These are phyloP conservation scores for Embidobia sp. DNA, from an alignment of 2,888 invertebrate genomes.

Conservation along the genomic window DNA sequence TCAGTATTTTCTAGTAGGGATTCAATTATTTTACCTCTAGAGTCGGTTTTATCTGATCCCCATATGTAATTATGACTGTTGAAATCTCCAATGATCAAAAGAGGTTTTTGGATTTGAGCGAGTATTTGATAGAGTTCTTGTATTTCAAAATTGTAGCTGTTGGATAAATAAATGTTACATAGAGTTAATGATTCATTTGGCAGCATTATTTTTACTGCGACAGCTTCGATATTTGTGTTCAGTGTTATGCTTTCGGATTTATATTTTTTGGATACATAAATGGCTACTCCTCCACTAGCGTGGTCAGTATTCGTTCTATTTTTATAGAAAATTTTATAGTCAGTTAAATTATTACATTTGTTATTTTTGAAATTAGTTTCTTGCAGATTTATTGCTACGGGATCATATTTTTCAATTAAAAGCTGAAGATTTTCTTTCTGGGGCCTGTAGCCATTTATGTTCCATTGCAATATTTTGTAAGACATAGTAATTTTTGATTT, in stretches of 20 bases:
- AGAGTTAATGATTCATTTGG: not conserved
- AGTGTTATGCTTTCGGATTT: slow-evolving; percentile 29
- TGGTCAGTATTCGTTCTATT: not conserved
- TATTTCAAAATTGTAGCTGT: not conserved
- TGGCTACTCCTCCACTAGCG: slow-evolving; percentile 19
- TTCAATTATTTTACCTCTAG: slow-evolving; percentile 63
- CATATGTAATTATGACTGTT: slow-evolving; percentile 58
- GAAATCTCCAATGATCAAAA: not conserved
- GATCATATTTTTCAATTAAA: slow-evolving; percentile 32
- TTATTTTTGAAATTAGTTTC: slow-evolving; percentile 34
- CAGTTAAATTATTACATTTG: not conserved
- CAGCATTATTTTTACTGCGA: not conserved
- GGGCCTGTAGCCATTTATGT: slow-evolving; percentile 36
- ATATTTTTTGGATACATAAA: slow-evolving; percentile 34
- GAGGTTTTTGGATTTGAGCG: not conserved
- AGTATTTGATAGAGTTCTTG: not conserved
- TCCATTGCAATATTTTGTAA: slow-evolving; percentile 33
- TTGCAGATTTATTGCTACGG: slow-evolving; percentile 58
- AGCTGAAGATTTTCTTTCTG: slow-evolving; percentile 59
- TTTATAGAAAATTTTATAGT: not conserved
- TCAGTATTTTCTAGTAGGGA: slow-evolving; percentile 38
- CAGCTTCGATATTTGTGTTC: slow-evolving; percentile 36
- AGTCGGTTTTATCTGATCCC: slow-evolving; percentile 52
- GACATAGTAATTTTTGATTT: too few relatives aligned
- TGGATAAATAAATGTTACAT: not conserved